Percentiles rank a stretch among this genome's conserved stretches.
Evolutionary conservation across 2,113 vertebrate species (phyloP).

Genomic region (Emydocephalus ijimae): DNA sequence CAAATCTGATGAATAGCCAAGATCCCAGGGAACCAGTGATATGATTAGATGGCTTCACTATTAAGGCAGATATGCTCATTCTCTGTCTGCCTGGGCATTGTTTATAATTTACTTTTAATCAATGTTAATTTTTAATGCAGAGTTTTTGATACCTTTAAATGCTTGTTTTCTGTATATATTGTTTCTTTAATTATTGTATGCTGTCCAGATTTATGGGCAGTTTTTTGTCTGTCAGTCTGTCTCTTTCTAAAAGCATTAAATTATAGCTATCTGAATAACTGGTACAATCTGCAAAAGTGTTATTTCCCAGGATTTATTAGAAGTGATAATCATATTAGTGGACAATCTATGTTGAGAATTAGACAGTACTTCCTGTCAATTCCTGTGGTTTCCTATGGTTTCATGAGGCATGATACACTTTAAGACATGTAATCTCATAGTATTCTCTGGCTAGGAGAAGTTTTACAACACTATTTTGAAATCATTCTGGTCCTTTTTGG

Average conservation of each 20-base stretch:
- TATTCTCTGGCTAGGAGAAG: neutral
- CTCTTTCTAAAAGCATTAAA: neutral
- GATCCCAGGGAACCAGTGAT: neutral
- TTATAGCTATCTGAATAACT: neutral
- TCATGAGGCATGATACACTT: neutral
- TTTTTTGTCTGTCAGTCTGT: too few species aligned
- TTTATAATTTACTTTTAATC: neutral
- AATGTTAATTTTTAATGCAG: neutral
- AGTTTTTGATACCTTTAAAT: neutral
- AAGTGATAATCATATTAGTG: neutral
- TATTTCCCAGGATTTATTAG: neutral
- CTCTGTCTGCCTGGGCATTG: neutral
- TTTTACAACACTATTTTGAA: neutral
- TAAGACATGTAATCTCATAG: neutral
- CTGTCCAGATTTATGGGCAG: neutral
- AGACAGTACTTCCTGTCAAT: neutral
- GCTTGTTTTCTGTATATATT: neutral
- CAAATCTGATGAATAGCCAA: neutral
- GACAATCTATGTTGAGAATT: neutral
- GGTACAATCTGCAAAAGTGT: neutral
- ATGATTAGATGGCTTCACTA: neutral
- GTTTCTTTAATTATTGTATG: neutral
- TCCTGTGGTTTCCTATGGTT: neutral
- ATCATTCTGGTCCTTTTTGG: neutral
- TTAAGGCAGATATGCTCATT: neutral